phyloP scores from a whole-genome alignment of 2,888 invertebrate species.

The Neria commutata region DNA sequence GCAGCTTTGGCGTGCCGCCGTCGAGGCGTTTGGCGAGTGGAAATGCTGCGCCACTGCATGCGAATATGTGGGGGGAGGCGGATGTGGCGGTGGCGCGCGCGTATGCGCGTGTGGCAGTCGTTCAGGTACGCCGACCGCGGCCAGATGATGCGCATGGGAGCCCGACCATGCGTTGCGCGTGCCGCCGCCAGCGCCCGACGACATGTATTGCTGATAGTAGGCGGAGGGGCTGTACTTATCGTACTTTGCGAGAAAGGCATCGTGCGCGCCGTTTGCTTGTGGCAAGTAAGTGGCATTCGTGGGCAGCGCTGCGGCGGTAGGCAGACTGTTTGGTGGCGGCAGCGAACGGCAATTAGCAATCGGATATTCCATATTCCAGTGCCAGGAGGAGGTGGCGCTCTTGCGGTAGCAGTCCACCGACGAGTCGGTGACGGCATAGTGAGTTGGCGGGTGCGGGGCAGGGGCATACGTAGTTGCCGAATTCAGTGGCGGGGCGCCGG shows the following conservation, averaged over 20 bases:
- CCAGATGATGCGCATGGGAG: slow-evolving; percentile 20
- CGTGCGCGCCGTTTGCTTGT: slow-evolving; percentile 30
- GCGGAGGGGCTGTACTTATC: slow-evolving; percentile 41
- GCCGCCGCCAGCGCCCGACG: slow-evolving; percentile 30
- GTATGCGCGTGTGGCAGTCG: slow-evolving; percentile 7
- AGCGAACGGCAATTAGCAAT: slow-evolving; percentile 38
- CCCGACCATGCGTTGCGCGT: slow-evolving; percentile 42
- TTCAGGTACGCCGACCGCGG: slow-evolving; percentile 22
- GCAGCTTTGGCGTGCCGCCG: slow-evolving; percentile 44
- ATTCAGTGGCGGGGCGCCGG: slow-evolving; percentile 4
- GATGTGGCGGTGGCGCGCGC: slow-evolving; percentile 6
- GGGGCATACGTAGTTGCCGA: slow-evolving; percentile 6
- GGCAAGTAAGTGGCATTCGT: slow-evolving; percentile 28
- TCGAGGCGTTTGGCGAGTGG: slow-evolving; percentile 1
- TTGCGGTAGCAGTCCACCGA: slow-evolving; percentile 41
- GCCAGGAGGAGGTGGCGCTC: slow-evolving; percentile 36
- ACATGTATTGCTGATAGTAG: slow-evolving; percentile 21
- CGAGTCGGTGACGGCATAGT: too few relatives aligned
- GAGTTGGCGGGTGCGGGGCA: neutral
- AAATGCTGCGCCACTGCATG: too few relatives aligned
- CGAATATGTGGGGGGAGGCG: slow-evolving; percentile 4
- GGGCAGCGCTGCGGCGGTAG: slow-evolving; percentile 30
- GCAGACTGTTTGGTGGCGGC: slow-evolving; percentile 30
- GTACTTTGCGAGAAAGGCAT: slow-evolving; percentile 40
- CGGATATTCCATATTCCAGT: slow-evolving; percentile 47